Conservation (phyloP, 2,797 vertebrate species). For the Sebastes cheni region DNA sequence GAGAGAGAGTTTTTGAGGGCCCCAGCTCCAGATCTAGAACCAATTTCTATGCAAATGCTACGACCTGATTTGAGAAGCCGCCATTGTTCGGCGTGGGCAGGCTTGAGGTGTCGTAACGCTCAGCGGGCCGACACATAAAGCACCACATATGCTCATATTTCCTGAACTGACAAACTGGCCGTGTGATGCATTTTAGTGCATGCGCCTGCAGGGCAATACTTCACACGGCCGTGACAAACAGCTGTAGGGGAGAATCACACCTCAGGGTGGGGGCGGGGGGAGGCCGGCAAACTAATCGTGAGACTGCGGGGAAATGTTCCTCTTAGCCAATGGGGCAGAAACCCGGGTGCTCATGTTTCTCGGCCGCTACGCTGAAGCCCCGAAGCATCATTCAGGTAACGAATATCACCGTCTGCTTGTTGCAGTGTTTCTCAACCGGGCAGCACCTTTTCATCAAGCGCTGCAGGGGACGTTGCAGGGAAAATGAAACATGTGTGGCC, state of each 20-base stretch:
- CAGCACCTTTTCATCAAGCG: conserved; percentile 23
- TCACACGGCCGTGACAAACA: conserved; percentile 63
- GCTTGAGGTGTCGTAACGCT: conserved; percentile 36
- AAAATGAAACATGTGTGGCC: neutral
- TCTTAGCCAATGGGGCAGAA: conserved; percentile 67
- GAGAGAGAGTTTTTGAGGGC: neutral
- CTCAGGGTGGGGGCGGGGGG: neutral
- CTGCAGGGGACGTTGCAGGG: conserved; percentile 1
- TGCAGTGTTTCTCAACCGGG: conserved; percentile 35
- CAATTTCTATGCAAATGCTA: conserved; percentile 80
- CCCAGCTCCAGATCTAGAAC: conserved; percentile 67
- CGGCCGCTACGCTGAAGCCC: conserved; percentile 14
- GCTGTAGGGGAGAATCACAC: conserved; percentile 40
- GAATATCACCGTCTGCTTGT: conserved; percentile 35
- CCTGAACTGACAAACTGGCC: conserved; percentile 32
- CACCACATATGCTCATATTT: conserved; percentile 38
- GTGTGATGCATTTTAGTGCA: conserved; percentile 43
- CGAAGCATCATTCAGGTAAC: conserved; percentile 52
- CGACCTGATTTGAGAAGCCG: conserved; percentile 51
- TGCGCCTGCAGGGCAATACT: conserved; percentile 26
- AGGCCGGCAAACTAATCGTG: conserved; percentile 53
- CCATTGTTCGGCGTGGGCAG: conserved; percentile 44
- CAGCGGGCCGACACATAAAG: neutral
- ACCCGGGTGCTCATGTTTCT: conserved; percentile 59
- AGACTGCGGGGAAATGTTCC: conserved; percentile 64